Evolutionary conservation across 2,888 invertebrate species (phyloP).

Genomic region (Syrphus vitripennis): DNA sequence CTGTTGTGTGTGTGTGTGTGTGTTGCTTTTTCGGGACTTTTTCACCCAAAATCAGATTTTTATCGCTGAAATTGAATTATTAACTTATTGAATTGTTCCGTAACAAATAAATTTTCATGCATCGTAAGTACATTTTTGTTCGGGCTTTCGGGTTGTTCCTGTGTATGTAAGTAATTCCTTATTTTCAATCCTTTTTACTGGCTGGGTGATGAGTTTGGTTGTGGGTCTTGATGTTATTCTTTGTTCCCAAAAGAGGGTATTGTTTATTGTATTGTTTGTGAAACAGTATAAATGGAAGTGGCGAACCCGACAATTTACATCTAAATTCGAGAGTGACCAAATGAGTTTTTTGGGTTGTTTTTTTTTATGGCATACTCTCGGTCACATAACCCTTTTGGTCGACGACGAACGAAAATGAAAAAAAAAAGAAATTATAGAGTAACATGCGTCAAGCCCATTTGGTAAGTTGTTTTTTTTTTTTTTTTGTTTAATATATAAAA

Average conservation of each 20-base stretch:
- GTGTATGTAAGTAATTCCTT: not conserved
- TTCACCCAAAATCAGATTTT: conserved; percentile 69
- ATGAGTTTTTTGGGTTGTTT: conserved; percentile 38
- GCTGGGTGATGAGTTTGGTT: conserved; percentile 27
- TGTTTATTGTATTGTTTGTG: conserved; percentile 53
- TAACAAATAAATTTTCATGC: conserved; percentile 75
- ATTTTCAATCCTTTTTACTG: not conserved
- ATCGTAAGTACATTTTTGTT: conserved; percentile 73
- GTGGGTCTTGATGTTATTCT: conserved; percentile 6
- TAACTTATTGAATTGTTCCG: conserved; percentile 74
- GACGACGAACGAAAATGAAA: not conserved
- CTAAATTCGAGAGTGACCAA: conserved; percentile 70
- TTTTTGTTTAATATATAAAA: not conserved
- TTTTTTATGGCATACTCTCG: conserved; percentile 47
- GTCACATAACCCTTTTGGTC: conserved; percentile 55
- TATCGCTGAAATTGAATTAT: conserved; percentile 74
- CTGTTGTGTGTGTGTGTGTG: not conserved
- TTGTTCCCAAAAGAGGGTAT: conserved; percentile 12
- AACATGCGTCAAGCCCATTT: conserved; percentile 66
- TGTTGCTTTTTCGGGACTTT: conserved; percentile 49
- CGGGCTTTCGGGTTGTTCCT: not conserved
- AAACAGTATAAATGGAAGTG: conserved; percentile 56
- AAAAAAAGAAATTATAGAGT: not conserved
- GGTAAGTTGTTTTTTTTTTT: not conserved
- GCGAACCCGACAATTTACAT: conserved; percentile 71